Percentiles rank a stretch among this genome's conserved stretches.
phyloP scores from a whole-genome alignment of 2,113 vertebrate genomes.

The Xenopus borealis region DNA sequence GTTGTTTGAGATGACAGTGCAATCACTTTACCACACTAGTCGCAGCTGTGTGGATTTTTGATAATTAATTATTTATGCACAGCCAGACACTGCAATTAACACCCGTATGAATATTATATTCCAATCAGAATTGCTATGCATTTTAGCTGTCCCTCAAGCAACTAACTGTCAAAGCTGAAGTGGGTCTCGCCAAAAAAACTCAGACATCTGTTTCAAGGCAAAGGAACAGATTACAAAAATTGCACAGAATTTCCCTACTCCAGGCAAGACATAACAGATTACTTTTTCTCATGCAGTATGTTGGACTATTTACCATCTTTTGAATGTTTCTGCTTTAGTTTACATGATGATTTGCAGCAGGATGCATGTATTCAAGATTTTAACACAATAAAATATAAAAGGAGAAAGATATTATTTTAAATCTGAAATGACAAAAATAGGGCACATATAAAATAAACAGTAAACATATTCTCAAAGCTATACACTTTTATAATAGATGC shows the following conservation, averaged over 20 bases:
- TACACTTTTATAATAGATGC: no score
- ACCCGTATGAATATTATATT: conserved; percentile 98
- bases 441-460: no score
- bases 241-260: conserved; percentile 54
- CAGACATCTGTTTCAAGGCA: conserved; percentile 90
- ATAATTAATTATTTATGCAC: conserved; percentile 99
- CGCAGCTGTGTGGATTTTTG: conserved; percentile 96
- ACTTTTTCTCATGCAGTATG: conserved; percentile 53
- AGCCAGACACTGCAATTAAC: conserved; percentile 97
- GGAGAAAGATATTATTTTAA: no score
- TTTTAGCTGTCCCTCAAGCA: conserved; percentile 91
- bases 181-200: conserved; percentile 81
- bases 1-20: conserved; percentile 81
- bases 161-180: conserved; percentile 91
- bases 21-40: conserved; percentile 92
- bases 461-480: no score
- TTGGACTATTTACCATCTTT: conserved; percentile 54
- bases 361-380: no score
- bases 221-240: conserved; percentile 62
- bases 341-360: neutral
- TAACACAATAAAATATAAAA: no score
- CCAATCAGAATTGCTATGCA: conserved; percentile 94
- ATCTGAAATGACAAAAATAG: no score
- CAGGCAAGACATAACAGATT: conserved; percentile 55
- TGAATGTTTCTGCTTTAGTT: neutral